These are phyloP conservation scores for Pseudococcus jackbeardsleyi DNA, from an alignment of 2,888 invertebrate genomes.

Conservation along the genomic window DNA sequence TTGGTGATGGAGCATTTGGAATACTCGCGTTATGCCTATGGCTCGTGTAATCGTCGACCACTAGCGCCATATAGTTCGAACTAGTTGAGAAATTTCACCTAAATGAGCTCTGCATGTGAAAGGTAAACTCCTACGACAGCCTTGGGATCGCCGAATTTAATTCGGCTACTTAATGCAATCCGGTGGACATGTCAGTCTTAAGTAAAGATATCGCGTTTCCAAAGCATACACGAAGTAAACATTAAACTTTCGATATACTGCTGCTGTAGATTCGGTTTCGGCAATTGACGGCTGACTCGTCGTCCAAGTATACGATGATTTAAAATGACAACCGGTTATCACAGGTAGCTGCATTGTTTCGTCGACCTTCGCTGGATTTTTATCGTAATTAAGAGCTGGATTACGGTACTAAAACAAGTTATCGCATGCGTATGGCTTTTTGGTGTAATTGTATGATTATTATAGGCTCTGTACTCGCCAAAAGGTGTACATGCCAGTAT, in stretches of 20 bases:
- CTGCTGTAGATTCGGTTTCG: not conserved
- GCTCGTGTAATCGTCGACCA: slow-evolving; percentile 3
- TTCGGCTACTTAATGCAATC: no score
- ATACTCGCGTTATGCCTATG: not conserved
- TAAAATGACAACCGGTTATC: slow-evolving; percentile 29
- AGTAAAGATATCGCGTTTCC: not conserved
- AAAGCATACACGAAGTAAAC: not conserved
- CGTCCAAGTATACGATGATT: not conserved
- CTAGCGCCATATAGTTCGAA: slow-evolving; percentile 5
- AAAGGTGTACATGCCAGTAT: not conserved
- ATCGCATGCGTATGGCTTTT: not conserved
- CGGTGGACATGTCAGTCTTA: not conserved
- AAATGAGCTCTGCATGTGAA: not conserved
- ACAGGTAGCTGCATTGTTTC: slow-evolving; percentile 25
- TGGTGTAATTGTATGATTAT: not conserved
- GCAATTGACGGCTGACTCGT: not conserved
- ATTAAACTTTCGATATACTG: not conserved
- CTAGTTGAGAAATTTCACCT: slow-evolving; percentile 23
- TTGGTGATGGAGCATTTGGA: slow-evolving; percentile 2
- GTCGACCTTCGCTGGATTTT: slow-evolving; percentile 37
- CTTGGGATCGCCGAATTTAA: not conserved
- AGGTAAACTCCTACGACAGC: not conserved
- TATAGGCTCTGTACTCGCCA: not conserved
- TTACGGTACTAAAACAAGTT: slow-evolving; percentile 25
- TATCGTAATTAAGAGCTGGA: not conserved